Evolutionary conservation across 2,797 vertebrate species (phyloP), one percentile per base, ranked within the genome.

Genomic region (Triplophysa bombifrons): DNA sequence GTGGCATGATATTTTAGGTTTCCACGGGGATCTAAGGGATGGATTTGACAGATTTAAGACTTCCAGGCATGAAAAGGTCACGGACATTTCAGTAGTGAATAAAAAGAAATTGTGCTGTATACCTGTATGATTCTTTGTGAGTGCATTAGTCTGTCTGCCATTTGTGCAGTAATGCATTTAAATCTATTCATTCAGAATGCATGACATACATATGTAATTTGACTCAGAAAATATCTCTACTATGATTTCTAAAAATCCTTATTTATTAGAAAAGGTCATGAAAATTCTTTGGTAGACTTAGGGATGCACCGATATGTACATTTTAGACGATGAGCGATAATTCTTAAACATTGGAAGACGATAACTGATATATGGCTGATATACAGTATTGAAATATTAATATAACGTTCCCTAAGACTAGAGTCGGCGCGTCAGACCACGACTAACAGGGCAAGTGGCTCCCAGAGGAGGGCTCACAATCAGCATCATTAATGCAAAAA

Each of bases 231-330:
- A 61, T 30, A 27, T 30, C 25, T 34, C 14, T 63, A 63, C 34
- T 63, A 63, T 63, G 60, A 63, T 63, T 63, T 63, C 25, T 63
- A 63, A 19, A 63, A 61, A 63, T 63, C 22, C 27, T 63, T 27
- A 16, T 34, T 3, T 16, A 10, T 19, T 11, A 55, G 14, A 5
- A 30, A 63, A 63, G 60, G 60, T 63, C 25, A 63, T 61, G 56
- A 27, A 61, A 27, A 63, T 63, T 17, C 14, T 30, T 30, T 14
- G 14, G 58, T 30, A 30, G 3, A 30, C 3, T 30, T 30, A 30
- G 27, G 27, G 27, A 30, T 30, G 27, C 27, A 30, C 3, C 27
- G 27, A 30, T 30, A 30, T 30, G 27, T 30, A 4, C 27, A 30
- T 30, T 30, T 30, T 30, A 0, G 27, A 0, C 27, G 27, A 0